Evolutionary conservation across 2,888 invertebrate species (phyloP), one percentile per base, ranked within the genome.

Genomic region (Sinotaia quadrata): DNA sequence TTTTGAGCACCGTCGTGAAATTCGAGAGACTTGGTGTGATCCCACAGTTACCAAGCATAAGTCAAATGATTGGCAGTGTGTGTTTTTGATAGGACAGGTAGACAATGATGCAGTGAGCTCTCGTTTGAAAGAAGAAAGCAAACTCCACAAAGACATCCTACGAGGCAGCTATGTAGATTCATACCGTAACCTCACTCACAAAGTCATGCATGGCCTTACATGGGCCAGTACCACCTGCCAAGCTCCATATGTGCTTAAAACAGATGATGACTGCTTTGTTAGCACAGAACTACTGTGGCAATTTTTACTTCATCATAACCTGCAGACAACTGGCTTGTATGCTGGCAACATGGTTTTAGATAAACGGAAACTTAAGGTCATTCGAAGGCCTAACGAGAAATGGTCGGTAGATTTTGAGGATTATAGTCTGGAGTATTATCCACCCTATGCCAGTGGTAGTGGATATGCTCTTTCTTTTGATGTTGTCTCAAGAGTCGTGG

Each of bases 191-290:
- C 77, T 86, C 18, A 85, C 85, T 10, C 61, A 77, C 2, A 86
- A 86, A 75, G 84, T 84, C 31, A 70, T 86, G 61, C 81, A 84
- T 70, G 85, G 85, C 29, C 75, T 86, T 21, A 65, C 78, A 24
- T 86, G 86, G 86, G 73, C 76, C 12, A 65, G 63, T 57, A 63
- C 63, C 24, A 37, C 61, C 36, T 86, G 86, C 74, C 66, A 76
- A 15, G 71, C 73, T 44, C 72, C 80, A 5, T 84, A 75, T 72
- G 74, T 84, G 8, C 70, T 86, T 21, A 86, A 86, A 73, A 86
- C 86, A 27, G 86, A 86, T 62, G 86, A 86, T 69, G 86, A 86
- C 73, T 85, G 85, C 67, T 86, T 83, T 78, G 84, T 86, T 2
- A 85, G 84, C 73, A 75, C 80, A 21, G 44, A 68, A 47, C 63